Evolutionary conservation across 2,113 vertebrate species (phyloP).

Genomic region (Edolisoma coerulescens): DNA sequence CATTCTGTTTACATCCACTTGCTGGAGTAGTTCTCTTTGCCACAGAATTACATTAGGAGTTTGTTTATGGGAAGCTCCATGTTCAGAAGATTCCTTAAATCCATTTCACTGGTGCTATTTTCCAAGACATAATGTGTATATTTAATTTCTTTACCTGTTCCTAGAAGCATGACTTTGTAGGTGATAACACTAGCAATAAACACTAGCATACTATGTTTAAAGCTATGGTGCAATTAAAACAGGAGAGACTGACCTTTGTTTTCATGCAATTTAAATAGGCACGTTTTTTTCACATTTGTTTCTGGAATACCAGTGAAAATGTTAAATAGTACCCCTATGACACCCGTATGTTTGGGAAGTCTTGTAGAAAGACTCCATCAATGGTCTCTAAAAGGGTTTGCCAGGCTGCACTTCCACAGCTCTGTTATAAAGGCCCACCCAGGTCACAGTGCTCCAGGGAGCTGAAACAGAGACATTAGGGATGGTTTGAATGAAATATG

Average conservation of each 20-base stretch:
- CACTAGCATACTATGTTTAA: background rate
- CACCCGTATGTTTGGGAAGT: background rate
- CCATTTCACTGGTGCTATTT: background rate
- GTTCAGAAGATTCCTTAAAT: background rate
- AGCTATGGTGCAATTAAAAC: background rate
- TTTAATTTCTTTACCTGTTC: background rate
- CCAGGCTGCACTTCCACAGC: background rate
- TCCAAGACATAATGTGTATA: background rate
- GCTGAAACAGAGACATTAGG: background rate
- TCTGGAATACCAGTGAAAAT: background rate
- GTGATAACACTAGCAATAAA: background rate
- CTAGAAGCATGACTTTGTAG: background rate
- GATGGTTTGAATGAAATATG: background rate
- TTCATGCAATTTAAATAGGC: background rate
- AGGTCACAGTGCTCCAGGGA: fast-evolving
- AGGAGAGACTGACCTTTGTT: background rate
- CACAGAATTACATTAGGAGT: background rate
- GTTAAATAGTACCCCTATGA: background rate
- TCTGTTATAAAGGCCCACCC: fast-evolving
- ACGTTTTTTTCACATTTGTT: background rate
- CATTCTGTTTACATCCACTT: background rate
- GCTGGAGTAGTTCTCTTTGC: background rate
- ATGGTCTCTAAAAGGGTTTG: background rate
- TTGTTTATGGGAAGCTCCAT: background rate
- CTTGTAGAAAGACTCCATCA: background rate